phyloP scores from a whole-genome alignment of 2,797 vertebrate species.

The Lacerta viridis region DNA sequence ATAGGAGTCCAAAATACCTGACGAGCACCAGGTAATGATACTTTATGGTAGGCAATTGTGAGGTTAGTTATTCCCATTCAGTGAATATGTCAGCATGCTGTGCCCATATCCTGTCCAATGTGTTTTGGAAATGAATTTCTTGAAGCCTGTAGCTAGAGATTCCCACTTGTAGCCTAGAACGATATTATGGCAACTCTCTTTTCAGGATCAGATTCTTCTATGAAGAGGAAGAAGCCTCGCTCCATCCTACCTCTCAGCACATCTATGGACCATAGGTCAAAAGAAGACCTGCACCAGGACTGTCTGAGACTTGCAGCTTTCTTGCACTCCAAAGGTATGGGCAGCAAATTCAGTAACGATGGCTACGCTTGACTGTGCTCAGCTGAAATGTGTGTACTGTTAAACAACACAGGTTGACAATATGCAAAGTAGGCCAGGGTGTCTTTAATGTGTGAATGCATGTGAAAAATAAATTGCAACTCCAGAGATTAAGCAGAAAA shows the following conservation, averaged over 20 bases:
- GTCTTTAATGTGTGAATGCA: not conserved
- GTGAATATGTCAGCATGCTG: not conserved
- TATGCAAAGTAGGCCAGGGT: not conserved
- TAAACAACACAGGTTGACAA: no score
- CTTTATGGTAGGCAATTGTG: not conserved
- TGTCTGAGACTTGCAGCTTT: constrained; percentile 88
- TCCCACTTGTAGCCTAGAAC: not conserved
- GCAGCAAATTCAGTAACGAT: not conserved
- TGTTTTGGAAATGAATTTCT: not conserved
- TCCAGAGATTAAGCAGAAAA: not conserved
- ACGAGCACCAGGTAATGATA: not conserved
- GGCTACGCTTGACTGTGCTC: not conserved
- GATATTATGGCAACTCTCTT: constrained; percentile 22
- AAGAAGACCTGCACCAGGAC: constrained; percentile 93
- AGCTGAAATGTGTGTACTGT: no score
- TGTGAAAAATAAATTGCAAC: not conserved
- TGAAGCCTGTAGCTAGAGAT: constrained; percentile 3
- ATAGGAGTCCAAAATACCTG: no score
- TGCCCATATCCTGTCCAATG: not conserved
- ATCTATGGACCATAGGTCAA: constrained; percentile 92
- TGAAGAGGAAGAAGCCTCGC: constrained; percentile 92
- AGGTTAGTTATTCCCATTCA: not conserved
- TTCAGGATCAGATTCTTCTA: constrained; percentile 69
- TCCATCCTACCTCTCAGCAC: constrained; percentile 93
- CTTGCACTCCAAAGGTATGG: constrained; percentile 79